These are phyloP conservation scores for Aegithalos caudatus DNA, from an alignment of 2,113 vertebrate genomes.

Conservation along the genomic window DNA sequence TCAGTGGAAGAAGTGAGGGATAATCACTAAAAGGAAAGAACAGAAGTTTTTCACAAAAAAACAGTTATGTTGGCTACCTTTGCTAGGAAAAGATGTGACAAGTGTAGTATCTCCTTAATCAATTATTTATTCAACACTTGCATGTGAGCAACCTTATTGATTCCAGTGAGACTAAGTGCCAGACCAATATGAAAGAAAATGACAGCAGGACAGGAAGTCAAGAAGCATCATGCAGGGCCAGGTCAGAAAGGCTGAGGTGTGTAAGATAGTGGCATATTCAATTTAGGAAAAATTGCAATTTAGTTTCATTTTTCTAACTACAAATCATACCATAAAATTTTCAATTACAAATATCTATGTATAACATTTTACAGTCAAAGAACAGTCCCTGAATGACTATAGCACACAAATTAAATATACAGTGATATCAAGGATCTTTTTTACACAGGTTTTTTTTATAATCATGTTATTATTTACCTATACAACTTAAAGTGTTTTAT, in stretches of 20 bases:
- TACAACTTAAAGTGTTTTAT: background rate
- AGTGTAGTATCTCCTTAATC: constrained; percentile 34
- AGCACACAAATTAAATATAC: background rate
- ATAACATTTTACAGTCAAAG: background rate
- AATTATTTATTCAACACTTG: constrained; percentile 66
- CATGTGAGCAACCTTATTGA: constrained; percentile 65
- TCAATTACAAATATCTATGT: background rate
- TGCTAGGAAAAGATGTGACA: background rate
- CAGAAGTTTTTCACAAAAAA: background rate
- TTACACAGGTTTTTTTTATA: background rate
- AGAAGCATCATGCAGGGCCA: constrained; percentile 37
- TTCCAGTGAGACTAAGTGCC: constrained; percentile 40
- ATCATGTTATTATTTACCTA: background rate
- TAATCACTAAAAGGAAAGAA: background rate
- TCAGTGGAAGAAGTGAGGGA: background rate
- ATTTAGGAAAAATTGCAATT: constrained; percentile 1
- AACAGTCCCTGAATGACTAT: background rate
- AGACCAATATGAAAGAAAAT: constrained; percentile 44
- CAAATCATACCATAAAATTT: background rate
- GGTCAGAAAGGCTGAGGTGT: background rate
- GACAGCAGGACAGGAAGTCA: constrained; percentile 59
- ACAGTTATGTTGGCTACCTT: background rate
- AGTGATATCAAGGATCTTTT: background rate
- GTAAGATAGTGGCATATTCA: background rate
- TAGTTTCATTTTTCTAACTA: background rate